Base-by-base conservation (phyloP, 2,113 vertebrate genomes). In the Bothrops jararaca region DNA sequence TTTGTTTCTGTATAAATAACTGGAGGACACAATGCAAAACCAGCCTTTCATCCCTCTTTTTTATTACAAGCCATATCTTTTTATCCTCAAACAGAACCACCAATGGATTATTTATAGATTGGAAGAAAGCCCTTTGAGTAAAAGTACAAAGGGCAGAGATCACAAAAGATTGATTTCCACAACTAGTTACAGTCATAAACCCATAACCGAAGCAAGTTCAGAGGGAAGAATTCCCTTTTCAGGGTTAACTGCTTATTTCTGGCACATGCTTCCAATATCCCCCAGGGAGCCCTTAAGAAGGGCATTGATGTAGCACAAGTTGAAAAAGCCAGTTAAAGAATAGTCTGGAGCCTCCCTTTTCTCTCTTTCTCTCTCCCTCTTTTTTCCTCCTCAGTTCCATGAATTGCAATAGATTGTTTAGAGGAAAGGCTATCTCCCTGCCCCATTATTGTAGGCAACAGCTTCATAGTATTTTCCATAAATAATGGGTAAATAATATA, bases 161-260 rank as follows among this genome's bases (percentile, higher is more conserved):
- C 96, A 96, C 92, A 95, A 95, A 95, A 96, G 95, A 97, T 96
- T 97, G 96, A 97, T 97, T 97, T 97, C 95, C 93, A 93, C 94
- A 96, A 92, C 95, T 96, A 45, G 0, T 96, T 96, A 95, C 93
- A 95, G 94, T 94, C 90, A 97, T 95, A 96, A 97, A 97, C 95
- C 92, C 95, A 95, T 96, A 96, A 95, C 95, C 92, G 91, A 93
- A 92, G 90, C 90, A 96, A 93, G 95, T 95, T 95, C 90, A 94
- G 88, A 74, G 64, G 93, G 92, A 92, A 96, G 52, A 95, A 94
- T 91, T 95, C 89, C 92, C 87, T 96, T 95, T 88, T 92, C 94
- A 92, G 90, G 80, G 95, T 96, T 95, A 96, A 95, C 93, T 95
- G 93, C 94, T 97, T 95, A 92, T 95, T 96, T 96, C 94, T 95